phyloP scores from a whole-genome alignment of 2,888 invertebrate species.

The Sinhomidia bicolor region DNA sequence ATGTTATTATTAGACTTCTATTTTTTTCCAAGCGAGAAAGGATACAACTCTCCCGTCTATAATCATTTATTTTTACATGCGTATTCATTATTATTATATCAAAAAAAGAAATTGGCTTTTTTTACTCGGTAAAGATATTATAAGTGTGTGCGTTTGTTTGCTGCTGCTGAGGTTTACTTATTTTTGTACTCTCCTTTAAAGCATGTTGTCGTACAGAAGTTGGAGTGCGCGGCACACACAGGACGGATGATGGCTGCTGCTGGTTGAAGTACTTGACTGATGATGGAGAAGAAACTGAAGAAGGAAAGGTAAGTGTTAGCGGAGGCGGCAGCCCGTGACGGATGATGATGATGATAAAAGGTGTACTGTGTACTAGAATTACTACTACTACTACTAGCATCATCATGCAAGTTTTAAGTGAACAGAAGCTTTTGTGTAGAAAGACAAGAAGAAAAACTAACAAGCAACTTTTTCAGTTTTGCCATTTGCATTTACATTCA shows the following conservation, averaged over 20 bases:
- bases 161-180: slow-evolving; percentile 30
- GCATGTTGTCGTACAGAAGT: not conserved
- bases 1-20: not conserved
- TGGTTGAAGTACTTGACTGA: slow-evolving; percentile 55
- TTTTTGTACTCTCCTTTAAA: slow-evolving; percentile 4
- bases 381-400: too few species aligned
- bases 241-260: too few species aligned
- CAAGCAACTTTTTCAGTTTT: slow-evolving; percentile 25
- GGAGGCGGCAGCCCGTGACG: slow-evolving; percentile 73
- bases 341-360: slow-evolving; percentile 40
- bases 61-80: slow-evolving; percentile 42
- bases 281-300: slow-evolving; percentile 63
- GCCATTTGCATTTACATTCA: slow-evolving; percentile 59
- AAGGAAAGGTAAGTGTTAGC: slow-evolving; percentile 64
- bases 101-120: slow-evolving; percentile 42
- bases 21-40: not conserved
- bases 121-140: slow-evolving; percentile 48
- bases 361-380: slow-evolving; percentile 1
- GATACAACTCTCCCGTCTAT: slow-evolving; percentile 12
- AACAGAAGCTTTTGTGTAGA: slow-evolving; percentile 51
- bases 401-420: not conserved
- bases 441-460: slow-evolving; percentile 52
- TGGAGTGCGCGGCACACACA: not conserved
- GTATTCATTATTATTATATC: slow-evolving; percentile 19
- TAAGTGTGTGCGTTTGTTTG: too few species aligned